Evolutionary conservation across 2,888 invertebrate genomes (phyloP).

Genomic region (Elysia crispata): DNA sequence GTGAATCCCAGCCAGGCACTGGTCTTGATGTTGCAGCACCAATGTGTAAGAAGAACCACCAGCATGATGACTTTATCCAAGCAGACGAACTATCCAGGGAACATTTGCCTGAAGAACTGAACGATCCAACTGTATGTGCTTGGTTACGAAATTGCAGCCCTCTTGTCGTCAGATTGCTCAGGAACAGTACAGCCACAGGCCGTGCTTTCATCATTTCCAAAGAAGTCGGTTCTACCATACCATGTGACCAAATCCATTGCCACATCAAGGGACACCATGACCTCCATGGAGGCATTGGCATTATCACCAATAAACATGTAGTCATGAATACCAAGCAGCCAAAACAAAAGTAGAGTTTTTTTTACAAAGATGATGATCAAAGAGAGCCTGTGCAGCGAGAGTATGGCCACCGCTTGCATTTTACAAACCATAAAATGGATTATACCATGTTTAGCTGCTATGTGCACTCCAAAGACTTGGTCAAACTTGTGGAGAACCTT

Average conservation of each 20-base stretch:
- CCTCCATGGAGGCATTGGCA: conserved; percentile 35
- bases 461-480: conserved; percentile 24
- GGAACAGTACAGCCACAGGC: conserved; percentile 31
- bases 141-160: conserved; percentile 37
- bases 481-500: background rate
- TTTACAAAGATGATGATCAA: conserved; percentile 24
- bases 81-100: conserved; percentile 16
- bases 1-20: conserved; percentile 15
- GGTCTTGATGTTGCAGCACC: conserved; percentile 38
- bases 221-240: background rate
- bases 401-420: background rate
- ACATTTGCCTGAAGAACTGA: conserved; percentile 19
- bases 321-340: conserved; percentile 13
- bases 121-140: conserved; percentile 16
- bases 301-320: conserved; percentile 45
- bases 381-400: background rate
- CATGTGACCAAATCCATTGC: conserved; percentile 15
- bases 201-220: conserved; percentile 25
- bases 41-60: conserved; percentile 32
- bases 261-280: background rate
- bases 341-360: conserved; percentile 42
- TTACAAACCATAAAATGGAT: conserved; percentile 28
- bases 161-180: conserved; percentile 30
- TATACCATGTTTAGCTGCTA: conserved; percentile 42
- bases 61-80: conserved; percentile 39